Evolutionary conservation across 1,140 invertebrate genomes (phyloP).

Genomic region (Ceratina calcarata): DNA sequence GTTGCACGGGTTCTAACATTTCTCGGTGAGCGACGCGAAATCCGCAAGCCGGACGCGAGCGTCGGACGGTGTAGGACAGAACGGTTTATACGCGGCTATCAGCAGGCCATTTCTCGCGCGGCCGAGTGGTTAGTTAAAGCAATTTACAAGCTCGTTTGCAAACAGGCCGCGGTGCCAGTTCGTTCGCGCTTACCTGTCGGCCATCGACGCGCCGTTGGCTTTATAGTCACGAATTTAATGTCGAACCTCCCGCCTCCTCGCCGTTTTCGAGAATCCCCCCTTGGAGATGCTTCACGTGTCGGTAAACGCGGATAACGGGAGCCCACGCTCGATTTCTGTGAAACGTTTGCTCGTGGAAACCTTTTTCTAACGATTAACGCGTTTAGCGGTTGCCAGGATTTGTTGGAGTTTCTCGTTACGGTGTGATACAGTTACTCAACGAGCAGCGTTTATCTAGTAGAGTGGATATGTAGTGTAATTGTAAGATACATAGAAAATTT

Average conservation of each 20-base stretch:
- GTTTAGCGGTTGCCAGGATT: not conserved
- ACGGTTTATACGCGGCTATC: slow-evolving; percentile 57
- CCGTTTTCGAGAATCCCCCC: not conserved
- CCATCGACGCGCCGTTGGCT: slow-evolving; percentile 47
- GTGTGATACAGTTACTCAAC: no score
- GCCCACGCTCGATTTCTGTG: not conserved
- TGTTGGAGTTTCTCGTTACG: not conserved
- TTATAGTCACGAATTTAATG: slow-evolving; percentile 49
- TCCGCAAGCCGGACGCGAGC: not conserved
- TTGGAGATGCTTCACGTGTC: not conserved
- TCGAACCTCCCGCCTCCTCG: not conserved
- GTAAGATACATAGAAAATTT: no score
- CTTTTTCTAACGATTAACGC: not conserved
- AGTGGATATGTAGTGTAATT: no score
- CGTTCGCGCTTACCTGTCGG: slow-evolving; percentile 55
- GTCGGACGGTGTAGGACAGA: not conserved
- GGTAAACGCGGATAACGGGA: not conserved
- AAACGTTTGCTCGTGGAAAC: not conserved
- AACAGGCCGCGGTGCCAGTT: slow-evolving; percentile 51
- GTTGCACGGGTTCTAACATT: slow-evolving; percentile 50
- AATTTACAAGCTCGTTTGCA: slow-evolving; percentile 62
- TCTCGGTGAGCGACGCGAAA: slow-evolving; percentile 33
- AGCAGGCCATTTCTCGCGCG: slow-evolving; percentile 51
- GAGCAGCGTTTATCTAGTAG: no score
- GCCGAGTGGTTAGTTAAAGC: slow-evolving; percentile 63